These are phyloP conservation scores for Ellobium chinense DNA, from an alignment of 2,888 invertebrate species.

Conservation along the genomic window DNA sequence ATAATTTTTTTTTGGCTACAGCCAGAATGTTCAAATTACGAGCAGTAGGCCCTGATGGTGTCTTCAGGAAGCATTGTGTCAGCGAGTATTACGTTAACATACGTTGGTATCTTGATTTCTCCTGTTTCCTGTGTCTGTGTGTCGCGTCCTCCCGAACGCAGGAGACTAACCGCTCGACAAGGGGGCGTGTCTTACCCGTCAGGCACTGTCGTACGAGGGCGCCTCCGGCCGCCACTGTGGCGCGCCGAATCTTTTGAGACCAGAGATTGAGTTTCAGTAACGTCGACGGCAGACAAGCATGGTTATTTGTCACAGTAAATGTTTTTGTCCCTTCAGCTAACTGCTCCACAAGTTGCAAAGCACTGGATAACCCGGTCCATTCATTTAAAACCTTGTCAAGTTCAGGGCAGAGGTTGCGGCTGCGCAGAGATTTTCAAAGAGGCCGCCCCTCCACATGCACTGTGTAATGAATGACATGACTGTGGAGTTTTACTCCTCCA, in stretches of 20 bases:
- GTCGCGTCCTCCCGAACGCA: not conserved
- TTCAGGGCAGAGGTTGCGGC: not conserved
- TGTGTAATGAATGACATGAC: no score
- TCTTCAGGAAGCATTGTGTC: not conserved
- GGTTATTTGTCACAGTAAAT: constrained; percentile 39
- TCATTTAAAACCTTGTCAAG: no score
- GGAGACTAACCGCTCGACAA: not conserved
- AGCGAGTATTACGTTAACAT: not conserved
- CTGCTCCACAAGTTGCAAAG: not conserved
- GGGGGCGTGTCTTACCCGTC: constrained; percentile 17
- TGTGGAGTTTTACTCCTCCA: no score
- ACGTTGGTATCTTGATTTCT: not conserved
- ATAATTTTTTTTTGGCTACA: no score
- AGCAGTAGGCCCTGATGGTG: not conserved
- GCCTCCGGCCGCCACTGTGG: constrained; percentile 20
- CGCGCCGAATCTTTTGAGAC: not conserved
- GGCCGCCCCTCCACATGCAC: no score
- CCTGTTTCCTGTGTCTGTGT: not conserved
- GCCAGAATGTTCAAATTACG: not conserved
- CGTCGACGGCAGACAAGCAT: not conserved
- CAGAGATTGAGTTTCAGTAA: constrained; percentile 24
- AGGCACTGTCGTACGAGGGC: constrained; percentile 9
- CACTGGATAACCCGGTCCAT: constrained; percentile 6
- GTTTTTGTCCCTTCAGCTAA: not conserved
- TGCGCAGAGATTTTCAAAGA: no score